Evolutionary conservation across 2,888 invertebrate genomes (phyloP), one percentile per base, ranked within the genome.

Genomic region (Drosophila prostipennis): DNA sequence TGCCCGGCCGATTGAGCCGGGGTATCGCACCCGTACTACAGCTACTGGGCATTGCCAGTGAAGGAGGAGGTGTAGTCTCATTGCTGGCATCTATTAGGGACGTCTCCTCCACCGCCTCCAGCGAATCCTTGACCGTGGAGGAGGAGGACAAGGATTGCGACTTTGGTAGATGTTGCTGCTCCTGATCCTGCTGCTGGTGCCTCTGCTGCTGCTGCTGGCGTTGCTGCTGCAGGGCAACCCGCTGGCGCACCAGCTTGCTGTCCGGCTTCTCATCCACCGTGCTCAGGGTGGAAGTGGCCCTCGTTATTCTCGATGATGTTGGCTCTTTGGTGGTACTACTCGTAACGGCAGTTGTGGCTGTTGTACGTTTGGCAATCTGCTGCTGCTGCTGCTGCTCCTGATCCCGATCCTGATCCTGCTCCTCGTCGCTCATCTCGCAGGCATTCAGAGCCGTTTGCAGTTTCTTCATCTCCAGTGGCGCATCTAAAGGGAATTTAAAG

Each of bases 401-500:
- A 13, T 55, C 37, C 29, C 34, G 65, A 39, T 67, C 76, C 72
- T 34, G 36, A 14, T 80, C 77, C 52, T 89, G 90, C 59, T 91
- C 91, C 57, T 91, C 91, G 40, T 91, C 89, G 70, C 90, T 90
- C 68, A 91, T 79, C 79, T 91, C 89, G 71, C 89, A 87, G 63
- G 91, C 81, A 67, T 90, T 89, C n/a, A 90, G 76, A 36, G 89
- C 83, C 23, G 89, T 87, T 26, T 91, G 90, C 60, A 91, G 79
- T 71, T 91, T 91, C 63, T 83, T 90, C 91, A 92, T 90, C 80
- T 91, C 91, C 49, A 91, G 74, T 39, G 90, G 87, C 52, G 90
- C 91, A 82, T 90, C 90, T 75, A 16, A 42, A 19, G 11, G 10
- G 11, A 34, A 26, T 19, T 26, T 26, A 26, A 26, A 26, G 26